Evolutionary conservation across 2,888 invertebrate genomes (phyloP).

Genomic region (Philopedon plagiatum): DNA sequence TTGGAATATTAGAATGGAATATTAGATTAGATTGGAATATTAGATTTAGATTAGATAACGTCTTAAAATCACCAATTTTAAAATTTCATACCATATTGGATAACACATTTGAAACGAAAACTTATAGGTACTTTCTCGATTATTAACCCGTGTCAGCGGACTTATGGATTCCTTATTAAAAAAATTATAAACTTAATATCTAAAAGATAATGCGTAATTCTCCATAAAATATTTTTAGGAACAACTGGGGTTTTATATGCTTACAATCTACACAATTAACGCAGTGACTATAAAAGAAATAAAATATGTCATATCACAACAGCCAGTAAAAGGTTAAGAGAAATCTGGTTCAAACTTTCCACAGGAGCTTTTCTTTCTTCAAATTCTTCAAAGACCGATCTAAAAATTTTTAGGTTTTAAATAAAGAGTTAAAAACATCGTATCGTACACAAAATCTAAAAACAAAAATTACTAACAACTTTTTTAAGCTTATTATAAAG

Average conservation of each 20-base stretch:
- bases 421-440: neutral
- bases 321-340: slow-evolving; percentile 13
- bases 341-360: neutral
- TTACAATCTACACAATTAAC: slow-evolving; percentile 9
- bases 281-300: neutral
- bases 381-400: slow-evolving; percentile 13
- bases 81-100: no score
- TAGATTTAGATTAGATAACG: no score
- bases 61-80: no score
- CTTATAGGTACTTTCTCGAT: no score
- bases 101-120: no score
- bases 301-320: slow-evolving; percentile 9
- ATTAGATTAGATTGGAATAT: no score
- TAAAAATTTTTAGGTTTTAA: slow-evolving; percentile 15
- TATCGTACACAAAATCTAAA: neutral
- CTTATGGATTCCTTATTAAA: no score
- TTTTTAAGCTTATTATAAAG: no score
- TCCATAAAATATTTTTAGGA: neutral
- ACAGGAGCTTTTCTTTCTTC: neutral
- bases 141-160: no score
- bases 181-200: no score
- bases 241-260: neutral
- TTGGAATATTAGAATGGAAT: no score
- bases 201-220: no score
- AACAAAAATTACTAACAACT: neutral